Evolutionary conservation across 2,113 vertebrate genomes (phyloP), one percentile per base, ranked within the genome.

Genomic region (Stegastes partitus): DNA sequence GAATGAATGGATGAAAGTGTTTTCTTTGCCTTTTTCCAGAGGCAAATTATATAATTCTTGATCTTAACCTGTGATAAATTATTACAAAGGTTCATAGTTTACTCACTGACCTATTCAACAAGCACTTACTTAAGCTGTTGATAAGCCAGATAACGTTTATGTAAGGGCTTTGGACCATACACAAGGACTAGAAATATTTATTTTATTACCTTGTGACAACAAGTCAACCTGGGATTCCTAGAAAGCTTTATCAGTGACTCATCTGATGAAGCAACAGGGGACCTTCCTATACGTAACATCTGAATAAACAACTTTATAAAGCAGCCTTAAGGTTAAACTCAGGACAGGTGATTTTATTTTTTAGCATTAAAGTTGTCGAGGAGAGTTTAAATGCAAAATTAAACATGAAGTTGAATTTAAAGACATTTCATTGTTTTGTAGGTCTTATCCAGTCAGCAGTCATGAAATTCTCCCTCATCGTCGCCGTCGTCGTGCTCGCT

Each of bases 401-500:
- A 9, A 9, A 25, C 18, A 25, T 50, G 28, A 28, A 18, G 25
- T 54, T 26, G 1, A 3, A 37, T 31, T 31, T 31, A 6, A 31
- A 31, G 28, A 31, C 22, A 42, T 21, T 7, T 21, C 5, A 8
- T 61, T 50, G 16, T 57, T 74, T 80, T 54, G 2, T 47, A 91
- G 91, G 70, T 87, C 71, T 39, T 12, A 44, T 68, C 81, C 83
- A 68, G 49, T 83, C 87, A 81, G 66, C 89, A 93, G 62, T 68
- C 94, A 94, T 94, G 94, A 94, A 93, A 81, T 83, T 85, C 85
- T 69, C 82, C 69, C 70, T 93, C 64, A 74, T 94, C 14, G 91
- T 81, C 14, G 77, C 82, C 18, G 34, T 93, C 15, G 78, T 82
- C 8, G 61, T 85, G 63, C 80, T 94, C 4, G 91, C 89, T 25